Evolutionary conservation across 2,113 vertebrate species (phyloP), one percentile per base, ranked within the genome.

Genomic region (Cromileptes altivelis): DNA sequence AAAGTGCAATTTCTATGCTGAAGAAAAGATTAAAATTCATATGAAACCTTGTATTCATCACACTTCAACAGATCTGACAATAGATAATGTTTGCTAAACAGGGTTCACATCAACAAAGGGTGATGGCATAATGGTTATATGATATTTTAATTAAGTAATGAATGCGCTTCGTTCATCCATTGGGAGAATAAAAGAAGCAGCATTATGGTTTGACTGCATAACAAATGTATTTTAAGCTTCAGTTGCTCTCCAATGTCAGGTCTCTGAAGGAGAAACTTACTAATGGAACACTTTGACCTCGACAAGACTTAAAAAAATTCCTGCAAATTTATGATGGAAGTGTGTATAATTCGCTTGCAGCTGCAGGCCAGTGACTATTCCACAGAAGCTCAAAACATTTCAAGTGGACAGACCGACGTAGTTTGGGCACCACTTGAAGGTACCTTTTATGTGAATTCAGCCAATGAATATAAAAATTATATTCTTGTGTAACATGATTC

Each of bases 181-280:
- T 42, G 56, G 47, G 21, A 74, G 49, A 52, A 18, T 63, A 4
- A 49, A 55, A 61, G 6, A 13, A 58, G 25, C 7, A 30, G 4
- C 42, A 65, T 80, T 13, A 45, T 23, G 15, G 18, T 57, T 65
- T 75, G 27, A 62, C 14, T 23, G 42, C 58, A 76, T 68, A 49
- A 72, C 8, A 67, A 62, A 55, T 11, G 18, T 8, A 57, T 45
- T 49, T 80, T 15, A 21, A 23, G 13, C 14, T 64, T 49, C 15
- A 27, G n/a, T 6, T 1, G 7, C 13, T 49, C 55, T 37, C 10
- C 14, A 64, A 15, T 10, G 6, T 57, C 6, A 68, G 75, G 49
- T 18, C 45, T 21, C 6, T 57, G 40, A 45, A 42, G 77, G 14
- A 60, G 14, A 64, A 58, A 40, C 17, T 21, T 49, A 30, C 10